phyloP scores from a whole-genome alignment of 2,888 invertebrate species.

The Microctonus hyperodae region DNA sequence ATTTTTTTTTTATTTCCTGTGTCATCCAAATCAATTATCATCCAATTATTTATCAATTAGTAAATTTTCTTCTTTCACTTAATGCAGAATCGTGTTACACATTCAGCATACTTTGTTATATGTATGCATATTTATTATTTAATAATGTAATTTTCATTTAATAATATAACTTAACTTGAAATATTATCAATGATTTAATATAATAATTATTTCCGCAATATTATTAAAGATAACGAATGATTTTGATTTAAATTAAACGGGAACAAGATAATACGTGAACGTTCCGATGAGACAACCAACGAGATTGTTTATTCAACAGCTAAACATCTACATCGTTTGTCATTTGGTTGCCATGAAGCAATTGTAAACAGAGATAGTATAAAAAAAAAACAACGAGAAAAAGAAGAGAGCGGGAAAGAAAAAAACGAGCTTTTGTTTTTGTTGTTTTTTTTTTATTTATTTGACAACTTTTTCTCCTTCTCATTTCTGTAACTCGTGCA shows the following conservation, averaged over 20 bases:
- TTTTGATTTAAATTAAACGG: constrained; percentile 25
- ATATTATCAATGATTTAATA: neutral
- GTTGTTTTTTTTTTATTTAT: constrained; percentile 11
- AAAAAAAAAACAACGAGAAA: too few relatives aligned
- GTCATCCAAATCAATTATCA: neutral
- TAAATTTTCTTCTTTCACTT: neutral
- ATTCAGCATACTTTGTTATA: neutral
- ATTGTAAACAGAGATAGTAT: constrained; percentile 15
- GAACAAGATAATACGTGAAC: constrained; percentile 19
- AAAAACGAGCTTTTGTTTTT: constrained; percentile 22
- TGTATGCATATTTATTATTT: neutral
- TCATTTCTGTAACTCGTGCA: neutral
- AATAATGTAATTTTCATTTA: neutral
- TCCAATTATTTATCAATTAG: neutral
- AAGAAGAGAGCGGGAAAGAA: too few relatives aligned
- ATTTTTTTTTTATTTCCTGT: neutral
- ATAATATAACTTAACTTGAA: constrained; percentile 5
- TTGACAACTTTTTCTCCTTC: neutral
- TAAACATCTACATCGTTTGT: constrained; percentile 28
- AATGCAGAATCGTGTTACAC: neutral
- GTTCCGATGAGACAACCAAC: constrained; percentile 19
- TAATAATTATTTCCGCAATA: constrained; percentile 8
- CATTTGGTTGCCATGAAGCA: constrained; percentile 32
- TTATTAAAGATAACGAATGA: constrained; percentile 17
- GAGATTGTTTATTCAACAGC: constrained; percentile 31